Evolutionary conservation across 2,113 vertebrate genomes (phyloP).

Genomic region (Nerophis ophidion): DNA sequence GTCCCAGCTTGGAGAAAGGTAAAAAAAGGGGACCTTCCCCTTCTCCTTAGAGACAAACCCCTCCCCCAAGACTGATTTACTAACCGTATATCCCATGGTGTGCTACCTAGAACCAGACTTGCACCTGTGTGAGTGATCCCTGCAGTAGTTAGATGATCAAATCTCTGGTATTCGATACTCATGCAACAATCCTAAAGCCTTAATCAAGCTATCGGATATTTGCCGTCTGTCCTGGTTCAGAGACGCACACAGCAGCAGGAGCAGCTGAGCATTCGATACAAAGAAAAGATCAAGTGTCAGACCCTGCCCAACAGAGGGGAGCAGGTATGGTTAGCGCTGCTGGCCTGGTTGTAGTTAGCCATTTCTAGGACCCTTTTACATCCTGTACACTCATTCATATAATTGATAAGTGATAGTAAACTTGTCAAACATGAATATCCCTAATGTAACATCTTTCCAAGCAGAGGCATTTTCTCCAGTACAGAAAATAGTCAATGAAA

Average conservation of each 20-base stretch:
- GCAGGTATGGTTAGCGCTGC: slow-evolving; percentile 54
- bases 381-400: not conserved
- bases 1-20: slow-evolving; percentile 96
- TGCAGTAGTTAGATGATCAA: not conserved
- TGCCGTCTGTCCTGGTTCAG: slow-evolving; percentile 47
- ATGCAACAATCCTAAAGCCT: not conserved
- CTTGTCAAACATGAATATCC: too few relatives aligned
- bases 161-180: not conserved
- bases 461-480: not conserved
- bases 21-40: slow-evolving; percentile 58
- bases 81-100: slow-evolving; percentile 14
- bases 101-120: not conserved
- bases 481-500: not conserved
- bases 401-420: too few relatives aligned
- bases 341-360: slow-evolving; percentile 20
- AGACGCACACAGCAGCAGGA: slow-evolving; percentile 71
- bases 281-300: slow-evolving; percentile 70
- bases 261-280: slow-evolving; percentile 73
- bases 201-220: slow-evolving; percentile 1
- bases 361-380: slow-evolving; percentile 1
- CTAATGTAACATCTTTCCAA: not conserved
- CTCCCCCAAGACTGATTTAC: slow-evolving; percentile 10
- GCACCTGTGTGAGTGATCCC: not conserved
- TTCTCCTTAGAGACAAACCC: slow-evolving; percentile 22
- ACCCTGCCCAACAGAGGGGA: slow-evolving; percentile 59